These are phyloP conservation scores for Varanus salvator DNA, from an alignment of 2,113 vertebrate genomes.

Conservation along the genomic window DNA sequence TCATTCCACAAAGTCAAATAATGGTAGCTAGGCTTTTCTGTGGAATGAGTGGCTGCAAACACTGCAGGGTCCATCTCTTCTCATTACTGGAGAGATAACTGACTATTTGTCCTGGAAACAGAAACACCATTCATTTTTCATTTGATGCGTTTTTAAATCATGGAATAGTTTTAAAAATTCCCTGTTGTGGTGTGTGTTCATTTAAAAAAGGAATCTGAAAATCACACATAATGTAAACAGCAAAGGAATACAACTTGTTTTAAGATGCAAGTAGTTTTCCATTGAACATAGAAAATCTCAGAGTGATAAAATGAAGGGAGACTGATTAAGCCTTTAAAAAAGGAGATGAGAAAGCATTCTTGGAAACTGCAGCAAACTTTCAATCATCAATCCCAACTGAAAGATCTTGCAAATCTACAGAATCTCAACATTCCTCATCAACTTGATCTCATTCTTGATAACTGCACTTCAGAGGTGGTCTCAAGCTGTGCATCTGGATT, in stretches of 20 bases:
- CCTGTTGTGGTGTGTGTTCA: too few relatives aligned
- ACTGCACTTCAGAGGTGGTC: rapidly evolving
- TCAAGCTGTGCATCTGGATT: neutral
- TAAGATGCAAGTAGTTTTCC: neutral
- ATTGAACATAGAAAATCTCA: neutral
- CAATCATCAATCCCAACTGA: neutral
- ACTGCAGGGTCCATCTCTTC: too few relatives aligned
- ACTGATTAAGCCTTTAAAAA: neutral
- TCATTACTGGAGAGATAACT: too few relatives aligned
- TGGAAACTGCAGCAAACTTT: neutral
- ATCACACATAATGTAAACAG: too few relatives aligned
- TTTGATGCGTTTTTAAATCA: too few relatives aligned
- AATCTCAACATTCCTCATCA: neutral
- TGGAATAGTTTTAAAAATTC: too few relatives aligned
- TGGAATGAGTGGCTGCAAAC: too few relatives aligned
- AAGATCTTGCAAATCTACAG: neutral
- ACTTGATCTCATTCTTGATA: neutral
- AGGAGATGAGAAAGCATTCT: neutral
- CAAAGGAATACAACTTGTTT: neutral
- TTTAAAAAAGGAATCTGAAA: too few relatives aligned
- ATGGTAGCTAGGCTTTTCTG: too few relatives aligned
- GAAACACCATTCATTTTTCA: too few relatives aligned
- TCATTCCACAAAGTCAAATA: too few relatives aligned
- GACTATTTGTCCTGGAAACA: too few relatives aligned
- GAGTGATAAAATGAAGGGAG: neutral